A percentile compares a stretch with the other conserved stretches of the same genome.
phyloP scores from a whole-genome alignment of 2,113 vertebrate species.

The Melanotaenia duboulayi region DNA sequence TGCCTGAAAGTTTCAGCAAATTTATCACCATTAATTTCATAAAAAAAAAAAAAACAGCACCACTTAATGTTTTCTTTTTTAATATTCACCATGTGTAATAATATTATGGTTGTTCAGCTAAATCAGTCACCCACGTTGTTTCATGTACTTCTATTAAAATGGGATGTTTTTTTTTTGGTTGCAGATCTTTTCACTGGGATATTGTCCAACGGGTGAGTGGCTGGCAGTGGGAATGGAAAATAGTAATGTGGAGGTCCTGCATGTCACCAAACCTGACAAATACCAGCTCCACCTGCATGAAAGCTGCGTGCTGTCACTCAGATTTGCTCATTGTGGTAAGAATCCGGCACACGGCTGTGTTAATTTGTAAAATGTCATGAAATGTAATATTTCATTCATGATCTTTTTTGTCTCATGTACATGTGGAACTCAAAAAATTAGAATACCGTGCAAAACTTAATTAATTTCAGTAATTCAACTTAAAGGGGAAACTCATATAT shows the following conservation, averaged over 20 bases:
- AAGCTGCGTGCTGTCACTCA: slow-evolving; percentile 97
- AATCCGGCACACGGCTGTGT: neutral
- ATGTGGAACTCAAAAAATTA: too few species aligned
- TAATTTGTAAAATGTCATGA: neutral
- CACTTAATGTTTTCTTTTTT: too few species aligned
- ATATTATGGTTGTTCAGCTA: too few species aligned
- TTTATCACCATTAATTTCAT: slow-evolving; percentile 1
- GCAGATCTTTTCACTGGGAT: slow-evolving; percentile 96
- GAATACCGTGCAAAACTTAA: too few species aligned
- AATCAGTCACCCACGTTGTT: neutral
- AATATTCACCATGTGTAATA: neutral
- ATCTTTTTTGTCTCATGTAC: too few species aligned
- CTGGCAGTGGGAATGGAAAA: slow-evolving; percentile 98
- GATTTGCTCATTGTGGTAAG: slow-evolving; percentile 95
- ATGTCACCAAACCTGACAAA: slow-evolving; percentile 96
- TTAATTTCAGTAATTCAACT: too few species aligned
- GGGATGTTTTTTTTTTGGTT: neutral
- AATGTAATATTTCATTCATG: too few species aligned
- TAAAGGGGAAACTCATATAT: too few species aligned
- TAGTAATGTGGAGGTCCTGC: slow-evolving; percentile 96
- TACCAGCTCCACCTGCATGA: slow-evolving; percentile 98
- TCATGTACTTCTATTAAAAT: neutral
- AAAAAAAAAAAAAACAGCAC: slow-evolving; percentile 12
- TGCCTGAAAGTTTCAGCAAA: neutral
- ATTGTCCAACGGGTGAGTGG: slow-evolving; percentile 97